Base-by-base conservation (phyloP, 2,113 vertebrate genomes). In the Phyllostomus hastatus region DNA sequence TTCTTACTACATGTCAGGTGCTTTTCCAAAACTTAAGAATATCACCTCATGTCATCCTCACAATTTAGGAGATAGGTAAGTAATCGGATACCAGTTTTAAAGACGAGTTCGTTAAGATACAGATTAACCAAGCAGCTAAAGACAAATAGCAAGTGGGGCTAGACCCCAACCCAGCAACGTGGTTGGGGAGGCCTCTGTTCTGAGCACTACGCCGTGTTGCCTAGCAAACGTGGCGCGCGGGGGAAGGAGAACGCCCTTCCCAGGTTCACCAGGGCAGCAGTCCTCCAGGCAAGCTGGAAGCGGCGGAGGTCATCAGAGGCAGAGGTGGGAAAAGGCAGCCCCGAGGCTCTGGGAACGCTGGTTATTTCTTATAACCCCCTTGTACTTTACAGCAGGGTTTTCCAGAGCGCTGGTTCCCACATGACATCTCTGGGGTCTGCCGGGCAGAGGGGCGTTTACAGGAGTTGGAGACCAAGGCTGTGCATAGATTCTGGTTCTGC, bases 401-500 rank as follows among this genome's bases (percentile, higher is more conserved):
- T 95, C 72, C 95, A 90, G 52, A 35, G 64, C 24, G 66, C 61
- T 41, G 26, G 48, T 57, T 80, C 50, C 48, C 38, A 81, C 5
- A 66, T 84, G 57, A 72, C 9, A 78, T 69, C 90, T 94, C 91
- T 91, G 67, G 75, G 14, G 82, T 86, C 22, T 90, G 35, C 46
- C 76, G 28, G 22, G 72, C 80, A 88, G 17, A 26, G 22, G 50
- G 26, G 72, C 46, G 81, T 46, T 85, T 85, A 76, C 6, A 48
- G 81, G 88, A 24, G 7, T 94, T 43, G 24, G 22, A 92, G 48
- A 59, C 75, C 26, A n/a, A n/a, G 33, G 52, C 50, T 82, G 12
- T 92, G 81, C 31, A 69, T 82, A 81, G 61, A 93, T 66, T 81
- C n/a, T 35, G 16, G 59, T 59, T 38, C 0, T 2, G 1, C 28